phyloP scores from a whole-genome alignment of 2,797 vertebrate species.

The Ataeniobius toweri region DNA sequence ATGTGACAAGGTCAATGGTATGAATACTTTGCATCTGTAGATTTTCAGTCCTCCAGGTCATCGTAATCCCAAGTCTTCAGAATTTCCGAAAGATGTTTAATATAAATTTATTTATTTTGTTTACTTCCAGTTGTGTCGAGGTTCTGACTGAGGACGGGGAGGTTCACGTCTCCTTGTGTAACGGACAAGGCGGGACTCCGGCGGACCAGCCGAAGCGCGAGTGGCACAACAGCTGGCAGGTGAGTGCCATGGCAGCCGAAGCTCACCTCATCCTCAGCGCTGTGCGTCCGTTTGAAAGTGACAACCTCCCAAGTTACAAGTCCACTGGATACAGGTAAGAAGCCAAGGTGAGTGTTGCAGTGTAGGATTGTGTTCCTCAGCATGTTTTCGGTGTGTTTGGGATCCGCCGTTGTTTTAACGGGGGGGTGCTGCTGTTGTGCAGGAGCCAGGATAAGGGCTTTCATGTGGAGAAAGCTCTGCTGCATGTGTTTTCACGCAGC shows the following conservation, averaged over 20 bases:
- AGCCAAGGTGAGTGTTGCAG: slow-evolving; percentile 61
- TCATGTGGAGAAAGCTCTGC: slow-evolving; percentile 85
- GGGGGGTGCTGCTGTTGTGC: slow-evolving; percentile 36
- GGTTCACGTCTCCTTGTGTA: slow-evolving; percentile 90
- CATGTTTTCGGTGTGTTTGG: slow-evolving; percentile 12
- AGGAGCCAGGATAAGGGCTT: slow-evolving; percentile 97
- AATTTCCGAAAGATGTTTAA: not conserved
- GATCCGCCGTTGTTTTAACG: slow-evolving; percentile 12
- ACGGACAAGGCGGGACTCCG: slow-evolving; percentile 94
- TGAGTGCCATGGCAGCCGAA: slow-evolving; percentile 89
- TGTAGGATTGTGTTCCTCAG: slow-evolving; percentile 9
- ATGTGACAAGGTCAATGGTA: no score
- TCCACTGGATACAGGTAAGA: slow-evolving; percentile 96
- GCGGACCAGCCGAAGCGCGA: slow-evolving; percentile 88
- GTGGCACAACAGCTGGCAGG: slow-evolving; percentile 99
- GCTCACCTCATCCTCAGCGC: slow-evolving; percentile 87
- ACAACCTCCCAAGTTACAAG: slow-evolving; percentile 83
- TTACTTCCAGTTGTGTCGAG: slow-evolving; percentile 80
- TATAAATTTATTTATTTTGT: slow-evolving; percentile 11
- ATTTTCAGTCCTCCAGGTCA: no score
- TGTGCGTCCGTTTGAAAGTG: slow-evolving; percentile 81
- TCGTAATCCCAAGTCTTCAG: not conserved
- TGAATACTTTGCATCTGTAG: no score
- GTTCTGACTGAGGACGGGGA: slow-evolving; percentile 87
- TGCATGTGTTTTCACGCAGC: slow-evolving; percentile 89